A percentile compares a stretch with the other conserved stretches of the same genome.
Evolutionary conservation across 1,140 invertebrate genomes (phyloP).

Genomic region (Solenopsis fugax): DNA sequence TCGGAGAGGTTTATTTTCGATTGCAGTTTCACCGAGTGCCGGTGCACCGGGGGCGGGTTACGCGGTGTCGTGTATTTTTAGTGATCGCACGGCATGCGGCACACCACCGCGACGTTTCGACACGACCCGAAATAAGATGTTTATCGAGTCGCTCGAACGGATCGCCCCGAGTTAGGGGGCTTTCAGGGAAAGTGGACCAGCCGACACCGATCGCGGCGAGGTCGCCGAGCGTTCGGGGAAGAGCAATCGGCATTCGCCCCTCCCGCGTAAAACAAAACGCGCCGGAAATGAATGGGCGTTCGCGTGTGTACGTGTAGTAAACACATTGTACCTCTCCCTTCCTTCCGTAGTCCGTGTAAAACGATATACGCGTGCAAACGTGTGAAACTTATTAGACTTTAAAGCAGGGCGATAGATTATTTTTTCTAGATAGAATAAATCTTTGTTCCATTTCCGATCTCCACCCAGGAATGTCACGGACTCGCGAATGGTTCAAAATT

Average conservation of each 20-base stretch:
- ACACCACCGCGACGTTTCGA: conserved; percentile 81
- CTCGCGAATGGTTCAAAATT: background rate
- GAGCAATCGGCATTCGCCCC: conserved; percentile 20
- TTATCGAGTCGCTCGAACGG: conserved; percentile 75
- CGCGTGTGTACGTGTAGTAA: background rate
- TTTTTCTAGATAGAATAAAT: background rate
- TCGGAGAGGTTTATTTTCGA: conserved; percentile 79
- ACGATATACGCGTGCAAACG: background rate
- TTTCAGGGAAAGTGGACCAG: conserved; percentile 64
- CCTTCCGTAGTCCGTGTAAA: background rate
- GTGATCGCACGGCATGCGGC: conserved; percentile 76
- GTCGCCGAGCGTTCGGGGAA: conserved; percentile 30
- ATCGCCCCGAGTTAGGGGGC: conserved; percentile 18
- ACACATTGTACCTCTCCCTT: background rate
- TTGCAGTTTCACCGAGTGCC: conserved; percentile 75
- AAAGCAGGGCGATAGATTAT: background rate
- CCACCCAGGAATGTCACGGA: background rate
- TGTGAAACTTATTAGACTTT: background rate
- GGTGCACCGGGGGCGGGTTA: conserved; percentile 51
- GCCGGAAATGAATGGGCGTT: background rate
- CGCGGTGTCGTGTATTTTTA: conserved; percentile 79
- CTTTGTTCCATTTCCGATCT: background rate
- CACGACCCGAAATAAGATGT: conserved; percentile 82
- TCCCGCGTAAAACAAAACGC: background rate
- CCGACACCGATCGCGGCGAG: background rate